Evolutionary conservation across 2,888 invertebrate species (phyloP).

Genomic region (Epinotia nisella): DNA sequence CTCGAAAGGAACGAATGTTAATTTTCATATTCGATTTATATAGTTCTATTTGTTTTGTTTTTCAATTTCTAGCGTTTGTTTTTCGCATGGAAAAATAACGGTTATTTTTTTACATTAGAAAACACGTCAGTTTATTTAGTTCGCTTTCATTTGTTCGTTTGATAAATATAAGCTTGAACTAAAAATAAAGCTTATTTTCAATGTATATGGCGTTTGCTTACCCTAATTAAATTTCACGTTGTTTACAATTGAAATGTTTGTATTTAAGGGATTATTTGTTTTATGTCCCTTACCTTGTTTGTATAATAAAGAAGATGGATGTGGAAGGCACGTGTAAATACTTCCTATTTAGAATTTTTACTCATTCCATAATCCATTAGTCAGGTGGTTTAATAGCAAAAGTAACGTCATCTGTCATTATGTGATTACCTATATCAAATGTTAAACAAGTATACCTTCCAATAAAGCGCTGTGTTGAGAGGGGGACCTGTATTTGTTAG

Average conservation of each 20-base stretch:
- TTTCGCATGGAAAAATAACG: slow-evolving; percentile 7
- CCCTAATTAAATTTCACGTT: neutral
- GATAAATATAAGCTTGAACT: neutral
- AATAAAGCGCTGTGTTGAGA: no score
- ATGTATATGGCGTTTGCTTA: neutral
- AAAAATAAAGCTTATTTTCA: no score
- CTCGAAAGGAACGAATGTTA: slow-evolving; percentile 9
- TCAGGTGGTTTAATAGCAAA: no score
- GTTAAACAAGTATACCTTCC: no score
- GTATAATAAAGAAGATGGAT: neutral
- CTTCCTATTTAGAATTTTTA: no score
- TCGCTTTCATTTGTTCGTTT: neutral
- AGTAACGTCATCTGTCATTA: no score
- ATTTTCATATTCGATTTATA: slow-evolving; percentile 15
- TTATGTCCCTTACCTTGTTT: neutral
- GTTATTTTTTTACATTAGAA: neutral
- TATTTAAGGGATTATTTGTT: neutral
- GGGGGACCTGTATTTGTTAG: no score
- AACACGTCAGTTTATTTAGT: slow-evolving; percentile 6
- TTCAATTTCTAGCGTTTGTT: neutral
- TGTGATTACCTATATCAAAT: no score
- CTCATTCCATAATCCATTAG: no score
- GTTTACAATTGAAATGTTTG: neutral
- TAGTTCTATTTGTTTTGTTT: slow-evolving; percentile 7
- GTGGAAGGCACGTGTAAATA: neutral